Conservation (phyloP, 2,888 invertebrate species). For the Eledone cirrhosa region DNA sequence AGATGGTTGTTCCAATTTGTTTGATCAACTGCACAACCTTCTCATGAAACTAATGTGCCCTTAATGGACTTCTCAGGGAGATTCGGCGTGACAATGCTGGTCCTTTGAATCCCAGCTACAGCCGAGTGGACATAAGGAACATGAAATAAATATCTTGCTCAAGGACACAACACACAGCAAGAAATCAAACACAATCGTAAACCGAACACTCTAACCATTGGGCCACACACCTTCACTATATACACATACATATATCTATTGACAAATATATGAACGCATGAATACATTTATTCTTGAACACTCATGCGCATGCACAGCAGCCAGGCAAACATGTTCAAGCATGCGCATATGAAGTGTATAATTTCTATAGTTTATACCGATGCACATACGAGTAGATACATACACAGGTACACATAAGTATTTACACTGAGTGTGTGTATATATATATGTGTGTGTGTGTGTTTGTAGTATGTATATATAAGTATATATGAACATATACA, state of each 20-base stretch:
- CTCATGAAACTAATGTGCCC: no score
- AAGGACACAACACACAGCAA: no score
- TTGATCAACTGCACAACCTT: no score
- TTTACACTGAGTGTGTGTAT: not conserved
- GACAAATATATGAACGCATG: not conserved
- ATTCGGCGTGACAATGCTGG: no score
- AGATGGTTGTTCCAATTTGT: no score
- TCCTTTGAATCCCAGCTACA: no score
- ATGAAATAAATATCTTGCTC: no score
- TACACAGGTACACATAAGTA: not conserved
- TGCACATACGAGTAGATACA: not conserved
- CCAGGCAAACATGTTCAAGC: not conserved
- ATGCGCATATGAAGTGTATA: not conserved
- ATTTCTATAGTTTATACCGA: not conserved
- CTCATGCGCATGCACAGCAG: not conserved
- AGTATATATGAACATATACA: not conserved
- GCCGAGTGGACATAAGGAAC: no score
- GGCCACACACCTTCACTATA: no score
- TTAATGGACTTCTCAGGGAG: no score
- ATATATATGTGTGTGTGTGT: not conserved
- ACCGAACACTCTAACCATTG: no score
- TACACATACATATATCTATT: not conserved
- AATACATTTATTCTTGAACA: not conserved
- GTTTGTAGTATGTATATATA: not conserved
- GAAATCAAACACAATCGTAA: no score